These are phyloP conservation scores for Ligdia adustata DNA, from an alignment of 2,888 invertebrate species.

Conservation along the genomic window DNA sequence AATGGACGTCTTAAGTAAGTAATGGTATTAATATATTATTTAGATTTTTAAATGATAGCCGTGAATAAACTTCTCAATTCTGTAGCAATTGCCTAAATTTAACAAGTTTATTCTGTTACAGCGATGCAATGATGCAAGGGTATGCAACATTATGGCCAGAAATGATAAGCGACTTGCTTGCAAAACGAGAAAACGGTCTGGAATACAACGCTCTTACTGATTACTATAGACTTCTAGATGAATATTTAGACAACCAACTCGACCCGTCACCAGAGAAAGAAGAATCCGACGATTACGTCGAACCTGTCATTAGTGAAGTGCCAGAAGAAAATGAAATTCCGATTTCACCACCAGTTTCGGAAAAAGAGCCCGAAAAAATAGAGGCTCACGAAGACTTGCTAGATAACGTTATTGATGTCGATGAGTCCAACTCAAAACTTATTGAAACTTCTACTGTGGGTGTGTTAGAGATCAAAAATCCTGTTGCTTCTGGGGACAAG, in stretches of 20 bases:
- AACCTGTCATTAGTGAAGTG: slow-evolving; percentile 49
- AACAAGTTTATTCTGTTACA: slow-evolving; percentile 41
- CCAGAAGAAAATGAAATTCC: slow-evolving; percentile 62
- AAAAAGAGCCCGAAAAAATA: slow-evolving; percentile 30
- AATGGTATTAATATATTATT: background rate
- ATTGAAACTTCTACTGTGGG: slow-evolving; percentile 75
- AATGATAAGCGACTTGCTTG: slow-evolving; percentile 75
- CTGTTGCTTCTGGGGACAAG: slow-evolving; percentile 60
- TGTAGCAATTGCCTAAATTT: background rate
- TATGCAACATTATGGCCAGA: slow-evolving; percentile 74
- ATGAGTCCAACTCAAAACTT: slow-evolving; percentile 58
- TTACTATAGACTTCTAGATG: slow-evolving; percentile 82
- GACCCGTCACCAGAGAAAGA: slow-evolving; percentile 57
- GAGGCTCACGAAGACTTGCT: slow-evolving; percentile 44
- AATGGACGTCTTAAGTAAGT: slow-evolving; percentile 71
- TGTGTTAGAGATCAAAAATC: slow-evolving; percentile 73
- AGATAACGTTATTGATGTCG: slow-evolving; percentile 66
- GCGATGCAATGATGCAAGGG: slow-evolving; percentile 75
- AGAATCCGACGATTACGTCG: slow-evolving; percentile 62
- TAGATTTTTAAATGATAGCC: too few relatives aligned
- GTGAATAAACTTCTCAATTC: background rate
- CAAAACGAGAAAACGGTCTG: slow-evolving; percentile 73
- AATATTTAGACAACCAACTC: slow-evolving; percentile 79
- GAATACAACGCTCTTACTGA: slow-evolving; percentile 78
- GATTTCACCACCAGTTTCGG: slow-evolving; percentile 33